Evolutionary conservation across 2,888 invertebrate genomes (phyloP).

Genomic region (Aphodius granarius): DNA sequence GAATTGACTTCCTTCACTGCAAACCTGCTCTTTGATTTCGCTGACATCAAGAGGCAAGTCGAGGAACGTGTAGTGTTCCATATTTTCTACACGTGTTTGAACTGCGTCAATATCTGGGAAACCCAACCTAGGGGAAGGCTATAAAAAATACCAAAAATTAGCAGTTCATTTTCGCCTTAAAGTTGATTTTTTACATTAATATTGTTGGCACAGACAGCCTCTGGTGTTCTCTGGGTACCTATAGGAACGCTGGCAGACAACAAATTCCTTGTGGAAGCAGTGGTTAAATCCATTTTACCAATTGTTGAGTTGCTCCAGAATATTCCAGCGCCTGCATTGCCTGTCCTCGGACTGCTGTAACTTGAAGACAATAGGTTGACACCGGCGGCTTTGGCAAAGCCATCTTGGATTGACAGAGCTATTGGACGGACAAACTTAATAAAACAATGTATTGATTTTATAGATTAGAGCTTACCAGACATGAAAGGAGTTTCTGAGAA

Average conservation of each 20-base stretch:
- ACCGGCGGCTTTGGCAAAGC: slow-evolving; percentile 38
- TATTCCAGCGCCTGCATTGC: slow-evolving; percentile 38
- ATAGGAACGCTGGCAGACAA: not conserved
- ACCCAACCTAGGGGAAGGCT: slow-evolving; percentile 9
- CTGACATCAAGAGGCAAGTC: slow-evolving; percentile 3
- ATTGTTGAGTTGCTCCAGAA: slow-evolving; percentile 26
- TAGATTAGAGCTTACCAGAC: not conserved
- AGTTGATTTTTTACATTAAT: slow-evolving; percentile 4
- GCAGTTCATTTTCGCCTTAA: too few relatives aligned
- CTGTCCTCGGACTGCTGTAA: slow-evolving; percentile 30
- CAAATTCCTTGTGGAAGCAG: slow-evolving; percentile 6
- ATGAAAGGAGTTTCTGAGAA: slow-evolving; percentile 77
- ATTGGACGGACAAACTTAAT: slow-evolving; percentile 16
- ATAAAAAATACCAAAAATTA: not conserved
- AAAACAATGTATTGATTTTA: not conserved
- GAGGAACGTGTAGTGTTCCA: slow-evolving; percentile 19
- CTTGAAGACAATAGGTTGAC: slow-evolving; percentile 38
- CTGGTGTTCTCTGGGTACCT: slow-evolving; percentile 1
- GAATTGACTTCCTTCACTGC: slow-evolving; percentile 28
- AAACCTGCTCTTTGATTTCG: slow-evolving; percentile 22
- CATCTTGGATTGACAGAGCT: slow-evolving; percentile 39
- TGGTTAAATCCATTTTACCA: not conserved
- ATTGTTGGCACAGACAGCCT: slow-evolving; percentile 16
- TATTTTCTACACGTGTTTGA: slow-evolving; percentile 11
- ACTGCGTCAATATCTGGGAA: slow-evolving; percentile 1